These are phyloP conservation scores for Lethenteron camtschaticum DNA, from an alignment of 2,113 vertebrate genomes.

Conservation along the genomic window DNA sequence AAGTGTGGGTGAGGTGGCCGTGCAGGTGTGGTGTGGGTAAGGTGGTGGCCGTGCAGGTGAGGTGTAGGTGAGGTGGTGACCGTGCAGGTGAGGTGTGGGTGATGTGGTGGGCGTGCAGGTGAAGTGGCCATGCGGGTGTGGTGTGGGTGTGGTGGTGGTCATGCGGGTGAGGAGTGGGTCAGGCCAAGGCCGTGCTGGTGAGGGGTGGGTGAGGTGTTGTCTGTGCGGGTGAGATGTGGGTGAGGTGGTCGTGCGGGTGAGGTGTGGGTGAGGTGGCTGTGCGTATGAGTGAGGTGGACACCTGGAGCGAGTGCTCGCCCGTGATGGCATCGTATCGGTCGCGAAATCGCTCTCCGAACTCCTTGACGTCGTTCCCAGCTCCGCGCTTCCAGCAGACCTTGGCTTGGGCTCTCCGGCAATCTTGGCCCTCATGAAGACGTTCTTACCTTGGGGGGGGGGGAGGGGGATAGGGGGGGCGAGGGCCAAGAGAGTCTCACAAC, in stretches of 20 bases:
- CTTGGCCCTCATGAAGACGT: constrained; percentile 19
- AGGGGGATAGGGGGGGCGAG: neutral
- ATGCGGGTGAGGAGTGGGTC: too few relatives aligned
- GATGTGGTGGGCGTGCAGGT: too few relatives aligned
- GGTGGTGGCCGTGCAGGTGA: too few relatives aligned
- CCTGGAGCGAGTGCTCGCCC: constrained; percentile 24
- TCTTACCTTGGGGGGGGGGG: constrained; percentile 10
- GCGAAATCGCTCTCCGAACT: constrained; percentile 17
- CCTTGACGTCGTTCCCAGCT: constrained; percentile 15
- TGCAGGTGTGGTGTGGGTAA: too few relatives aligned
- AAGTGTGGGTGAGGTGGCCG: too few relatives aligned
- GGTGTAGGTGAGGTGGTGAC: too few relatives aligned
- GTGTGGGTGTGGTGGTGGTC: too few relatives aligned
- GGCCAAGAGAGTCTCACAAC: neutral
- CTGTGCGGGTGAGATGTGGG: neutral
- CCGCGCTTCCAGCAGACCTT: constrained; percentile 18
- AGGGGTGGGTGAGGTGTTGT: too few relatives aligned
- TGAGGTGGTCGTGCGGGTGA: neutral
- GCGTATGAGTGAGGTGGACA: constrained; percentile 11
- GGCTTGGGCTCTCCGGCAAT: constrained; percentile 20
- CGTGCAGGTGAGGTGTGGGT: too few relatives aligned
- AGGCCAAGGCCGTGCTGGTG: too few relatives aligned
- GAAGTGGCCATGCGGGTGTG: too few relatives aligned
- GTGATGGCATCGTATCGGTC: constrained; percentile 18
- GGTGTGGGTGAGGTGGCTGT: neutral